Base-by-base conservation (phyloP, 2,888 invertebrate genomes). In the Phragmatobia fuliginosa region DNA sequence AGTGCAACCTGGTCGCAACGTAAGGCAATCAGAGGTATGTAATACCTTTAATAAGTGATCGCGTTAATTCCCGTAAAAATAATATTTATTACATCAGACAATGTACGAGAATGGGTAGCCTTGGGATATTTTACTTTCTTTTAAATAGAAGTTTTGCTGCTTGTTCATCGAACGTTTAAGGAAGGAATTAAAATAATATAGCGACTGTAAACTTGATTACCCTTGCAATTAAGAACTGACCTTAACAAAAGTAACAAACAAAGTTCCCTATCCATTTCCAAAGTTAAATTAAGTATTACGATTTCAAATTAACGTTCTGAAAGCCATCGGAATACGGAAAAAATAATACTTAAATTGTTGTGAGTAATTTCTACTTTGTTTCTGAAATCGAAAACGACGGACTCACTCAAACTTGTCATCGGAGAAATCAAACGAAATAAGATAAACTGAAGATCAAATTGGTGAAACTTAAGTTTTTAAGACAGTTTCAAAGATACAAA, bases 381-480 rank as follows among this genome's bases (percentile, higher is more conserved):
- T n/a, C 25, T 25, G 32, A 28, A 66, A 60, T 45, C 8, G 31
- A 25, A 60, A 32, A 31, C 21, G 31, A 32, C 14, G 32, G 11
- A 31, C 62, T 31, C n/a, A n/a, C 45, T 31, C 45, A 45, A 62
- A 62, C 21, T 62, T 62, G 31, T 62, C 31, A 45, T 21, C 18
- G 16, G 62, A 62, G 21, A 36, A 31, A 31, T 45, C 45, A 62
- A 65, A 65, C 14, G 21, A 45, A 41, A 45, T 28, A 45, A 63
- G 31, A 49, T 32, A 31, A 45, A 45, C 38, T 45, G 59, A 49
- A 61, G 49, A 76, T 70, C 41, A 67, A 73, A 70, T 59, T 49
- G 32, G 28, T 67, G 5, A 6, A 45, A 64, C 11, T 67, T 38
- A 58, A 56, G 59, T 45, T 32, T 59, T 69, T 31, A 52, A 67